Base-by-base conservation (phyloP, 2,888 invertebrate species). In the Tiliacea aurago region DNA sequence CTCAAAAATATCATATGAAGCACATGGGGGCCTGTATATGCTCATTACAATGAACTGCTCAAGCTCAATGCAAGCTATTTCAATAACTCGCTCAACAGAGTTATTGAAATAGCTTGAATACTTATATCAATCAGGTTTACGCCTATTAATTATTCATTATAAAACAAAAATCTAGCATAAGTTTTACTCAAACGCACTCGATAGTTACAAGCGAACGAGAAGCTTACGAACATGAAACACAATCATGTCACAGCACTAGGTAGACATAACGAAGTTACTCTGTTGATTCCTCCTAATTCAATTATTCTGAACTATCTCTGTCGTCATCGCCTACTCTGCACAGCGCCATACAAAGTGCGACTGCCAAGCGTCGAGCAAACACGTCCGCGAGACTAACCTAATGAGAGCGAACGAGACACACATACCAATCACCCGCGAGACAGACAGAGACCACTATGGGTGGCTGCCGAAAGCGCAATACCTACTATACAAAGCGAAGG, bases 381-480 rank as follows among this genome's bases (percentile, higher is more conserved):
- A 95, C 90, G 91, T 89, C 93, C 90, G 84, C 87, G 86, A 88
- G 91, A 93, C 95, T 96, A 96, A 96, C 95, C 95, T 96, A 96
- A 96, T 96, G 95, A 96, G 95, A 93, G 93, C 85, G 90, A 95
- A 86, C 81, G 94, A 90, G 94, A 95, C 87, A 80, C 79, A 80
- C 70, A 80, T 87, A 94, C 80, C 83, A 78, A 23, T 6, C 0
- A 0, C n/a, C 49, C 45, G 0, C 74, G 81, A 9, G 68, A 15
- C 70, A 68, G 88, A 95, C 62, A 69, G 93, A 88, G 94, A 92
- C 90, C 74, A 94, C 91, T 81, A 73, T 93, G 93, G 91, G 90
- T 89, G 95, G 95, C 95, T 93, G 94, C 76, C 94, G 94, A 95
- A 96, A 95, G 96, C 95, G 95, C 96, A 96, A 94, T 92, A 91